Conservation (phyloP, 2,888 invertebrate genomes). For the Ormyrus labotus region DNA sequence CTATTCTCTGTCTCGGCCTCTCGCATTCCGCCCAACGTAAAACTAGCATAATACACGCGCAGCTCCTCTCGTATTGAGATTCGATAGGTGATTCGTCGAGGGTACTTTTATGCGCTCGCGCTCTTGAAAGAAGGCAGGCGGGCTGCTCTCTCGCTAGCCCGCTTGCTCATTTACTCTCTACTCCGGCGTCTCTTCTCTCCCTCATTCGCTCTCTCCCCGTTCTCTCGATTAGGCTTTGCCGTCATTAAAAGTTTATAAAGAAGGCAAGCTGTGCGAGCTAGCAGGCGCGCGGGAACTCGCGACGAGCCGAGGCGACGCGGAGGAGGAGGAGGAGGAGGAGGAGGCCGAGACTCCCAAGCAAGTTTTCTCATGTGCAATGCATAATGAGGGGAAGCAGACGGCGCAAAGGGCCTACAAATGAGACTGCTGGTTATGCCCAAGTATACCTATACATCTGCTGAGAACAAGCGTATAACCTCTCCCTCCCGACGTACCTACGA, state of each 20-base stretch:
- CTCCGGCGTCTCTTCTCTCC: conserved; percentile 35
- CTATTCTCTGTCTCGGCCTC: not conserved
- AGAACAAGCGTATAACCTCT: conserved; percentile 50
- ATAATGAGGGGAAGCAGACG: conserved; percentile 74
- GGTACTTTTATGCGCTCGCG: conserved; percentile 63
- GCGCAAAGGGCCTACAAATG: conserved; percentile 74
- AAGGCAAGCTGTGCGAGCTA: conserved; percentile 68
- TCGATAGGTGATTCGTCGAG: conserved; percentile 66
- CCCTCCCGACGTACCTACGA: conserved; percentile 5
- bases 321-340: conserved; percentile 14
- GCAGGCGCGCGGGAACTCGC: conserved; percentile 17
- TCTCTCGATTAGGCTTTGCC: conserved; percentile 74
- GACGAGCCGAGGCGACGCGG: conserved; percentile 59
- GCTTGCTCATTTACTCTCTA: conserved; percentile 56
- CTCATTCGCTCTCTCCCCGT: conserved; percentile 59
- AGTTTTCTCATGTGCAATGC: conserved; percentile 76
- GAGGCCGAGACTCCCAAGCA: conserved; percentile 65
- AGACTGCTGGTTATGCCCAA: conserved; percentile 57
- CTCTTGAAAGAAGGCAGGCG: conserved; percentile 4
- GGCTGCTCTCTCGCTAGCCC: conserved; percentile 3
- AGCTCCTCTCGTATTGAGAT: conserved; percentile 64
- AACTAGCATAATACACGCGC: conserved; percentile 5
- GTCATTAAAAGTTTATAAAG: conserved; percentile 76
- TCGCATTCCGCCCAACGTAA: conserved; percentile 5
- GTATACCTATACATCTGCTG: conserved; percentile 47